A percentile compares a stretch with the other conserved stretches of the same genome.
Conservation (phyloP, 1,140 invertebrate genomes). For the Achroia grisella region DNA sequence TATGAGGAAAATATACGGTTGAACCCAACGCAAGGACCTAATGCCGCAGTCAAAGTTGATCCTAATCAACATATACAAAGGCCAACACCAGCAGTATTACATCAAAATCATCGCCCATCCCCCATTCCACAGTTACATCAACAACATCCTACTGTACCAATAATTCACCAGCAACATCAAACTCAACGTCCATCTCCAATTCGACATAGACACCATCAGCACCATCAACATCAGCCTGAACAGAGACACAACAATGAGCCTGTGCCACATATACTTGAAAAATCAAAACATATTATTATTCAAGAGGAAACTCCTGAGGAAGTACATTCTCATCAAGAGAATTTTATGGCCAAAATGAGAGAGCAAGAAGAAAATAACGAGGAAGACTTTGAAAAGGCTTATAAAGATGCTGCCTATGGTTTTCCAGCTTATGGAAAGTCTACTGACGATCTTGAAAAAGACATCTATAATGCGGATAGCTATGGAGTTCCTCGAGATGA, state of each 20-base stretch:
- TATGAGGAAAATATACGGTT: conserved; percentile 45
- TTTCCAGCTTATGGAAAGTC: conserved; percentile 49
- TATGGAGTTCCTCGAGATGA: conserved; percentile 40
- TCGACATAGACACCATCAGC: background rate
- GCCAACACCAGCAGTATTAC: background rate
- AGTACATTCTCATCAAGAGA: conserved; percentile 28
- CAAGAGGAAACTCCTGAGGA: conserved; percentile 51
- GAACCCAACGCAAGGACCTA: conserved; percentile 15
- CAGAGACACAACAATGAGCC: background rate
- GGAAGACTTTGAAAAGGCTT: conserved; percentile 65
- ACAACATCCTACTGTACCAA: no score
- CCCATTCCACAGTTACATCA: background rate
- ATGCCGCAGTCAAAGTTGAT: conserved; percentile 29
- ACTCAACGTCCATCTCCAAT: background rate
- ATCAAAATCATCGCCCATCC: conserved; percentile 7
- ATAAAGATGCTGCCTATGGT: conserved; percentile 57
- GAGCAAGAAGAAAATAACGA: conserved; percentile 55
- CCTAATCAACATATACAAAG: conserved; percentile 30
- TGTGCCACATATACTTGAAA: conserved; percentile 33
- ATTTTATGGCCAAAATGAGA: conserved; percentile 45
- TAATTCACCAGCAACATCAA: background rate
- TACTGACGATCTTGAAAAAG: conserved; percentile 38
- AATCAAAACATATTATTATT: conserved; percentile 43
- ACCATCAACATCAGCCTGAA: background rate
- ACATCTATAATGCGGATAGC: conserved; percentile 51